A percentile compares a stretch with the other conserved stretches of the same genome.
phyloP scores from a whole-genome alignment of 2,888 invertebrate genomes.

The Ptychoptera albimana region DNA sequence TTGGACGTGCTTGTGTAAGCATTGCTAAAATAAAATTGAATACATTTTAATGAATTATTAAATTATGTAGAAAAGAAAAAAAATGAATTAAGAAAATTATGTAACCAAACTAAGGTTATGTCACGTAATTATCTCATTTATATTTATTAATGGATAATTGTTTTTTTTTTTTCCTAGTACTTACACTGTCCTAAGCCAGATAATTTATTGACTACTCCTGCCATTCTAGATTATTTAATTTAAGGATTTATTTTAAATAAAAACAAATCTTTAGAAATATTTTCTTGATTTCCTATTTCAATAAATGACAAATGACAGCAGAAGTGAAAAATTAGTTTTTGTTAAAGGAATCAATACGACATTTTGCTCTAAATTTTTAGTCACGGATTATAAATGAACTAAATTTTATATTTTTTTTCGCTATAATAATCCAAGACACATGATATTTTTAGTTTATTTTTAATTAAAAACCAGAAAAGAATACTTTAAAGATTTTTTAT shows the following conservation, averaged over 20 bases:
- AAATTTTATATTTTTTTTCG: too few species aligned
- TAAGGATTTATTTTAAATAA: not conserved
- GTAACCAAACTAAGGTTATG: not conserved
- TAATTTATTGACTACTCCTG: slow-evolving; percentile 27
- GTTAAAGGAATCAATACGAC: too few species aligned
- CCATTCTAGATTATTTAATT: slow-evolving; percentile 24
- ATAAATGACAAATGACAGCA: too few species aligned
- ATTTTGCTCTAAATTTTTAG: too few species aligned
- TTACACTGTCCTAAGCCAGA: slow-evolving; percentile 31
- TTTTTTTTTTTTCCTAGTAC: too few species aligned
- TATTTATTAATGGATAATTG: not conserved
- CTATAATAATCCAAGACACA: too few species aligned
- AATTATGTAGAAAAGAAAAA: not conserved
- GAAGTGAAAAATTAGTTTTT: too few species aligned
- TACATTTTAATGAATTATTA: slow-evolving; percentile 8
- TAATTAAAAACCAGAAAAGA: too few species aligned
- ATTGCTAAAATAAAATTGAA: slow-evolving; percentile 40
- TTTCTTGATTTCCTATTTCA: too few species aligned
- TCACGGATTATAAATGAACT: too few species aligned
- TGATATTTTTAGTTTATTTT: too few species aligned
- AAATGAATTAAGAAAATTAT: not conserved
- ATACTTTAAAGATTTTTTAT: too few species aligned
- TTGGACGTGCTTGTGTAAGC: slow-evolving; percentile 46
- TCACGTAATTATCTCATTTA: not conserved
- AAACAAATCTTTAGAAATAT: not conserved